Base-by-base conservation (phyloP, 2,888 invertebrate species). In the Hedychridium roseum region DNA sequence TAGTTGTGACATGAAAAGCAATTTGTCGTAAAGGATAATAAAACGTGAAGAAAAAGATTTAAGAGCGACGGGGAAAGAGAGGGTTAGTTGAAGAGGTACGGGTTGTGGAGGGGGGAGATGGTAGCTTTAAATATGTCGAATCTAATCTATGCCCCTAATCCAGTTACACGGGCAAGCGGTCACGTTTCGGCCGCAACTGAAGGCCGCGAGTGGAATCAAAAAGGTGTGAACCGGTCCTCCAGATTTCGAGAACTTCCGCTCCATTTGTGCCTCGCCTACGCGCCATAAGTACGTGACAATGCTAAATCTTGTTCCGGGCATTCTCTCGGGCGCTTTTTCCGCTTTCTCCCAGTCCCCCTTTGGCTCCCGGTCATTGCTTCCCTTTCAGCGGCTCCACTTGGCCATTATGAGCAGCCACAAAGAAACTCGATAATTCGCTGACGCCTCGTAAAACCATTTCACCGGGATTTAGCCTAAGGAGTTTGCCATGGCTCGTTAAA, bases 161-260 rank as follows among this genome's bases (percentile, higher is more conserved):
- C 70, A 69, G 68, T 74, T 74, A 74, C 65, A 70, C 66, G 61
- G 67, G 61, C 65, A 70, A 71, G 64, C 65, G 67, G 66, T 72
- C 70, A 71, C 66, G 60, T 72, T 68, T 68, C 60, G 44, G 48
- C 37, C 32, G 12, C 26, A 27, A 27, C 34, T 15, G 46, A 32
- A 32, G 43, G 49, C 43, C 45, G 46, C 35, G 46, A 50, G 37
- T 44, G 53, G 48, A 66, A 66, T 66, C 60, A 56, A 61, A 58
- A 59, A 54, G 54, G 60, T 52, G 50, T 27, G 32, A 15, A 30
- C 39, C 28, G n/a, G 17, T 43, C 9, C 21, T 35, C 17, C 26
- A 41, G 40, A 44, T 57, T 49, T 54, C 34, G 43, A 55, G 51
- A 43, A 58, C 43, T 58, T 57, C 64, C 63, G 57, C 47, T 49